A percentile compares a stretch with the other conserved stretches of the same genome.
phyloP scores from a whole-genome alignment of 2,797 vertebrate species.

The Coracias cyanogaster region DNA sequence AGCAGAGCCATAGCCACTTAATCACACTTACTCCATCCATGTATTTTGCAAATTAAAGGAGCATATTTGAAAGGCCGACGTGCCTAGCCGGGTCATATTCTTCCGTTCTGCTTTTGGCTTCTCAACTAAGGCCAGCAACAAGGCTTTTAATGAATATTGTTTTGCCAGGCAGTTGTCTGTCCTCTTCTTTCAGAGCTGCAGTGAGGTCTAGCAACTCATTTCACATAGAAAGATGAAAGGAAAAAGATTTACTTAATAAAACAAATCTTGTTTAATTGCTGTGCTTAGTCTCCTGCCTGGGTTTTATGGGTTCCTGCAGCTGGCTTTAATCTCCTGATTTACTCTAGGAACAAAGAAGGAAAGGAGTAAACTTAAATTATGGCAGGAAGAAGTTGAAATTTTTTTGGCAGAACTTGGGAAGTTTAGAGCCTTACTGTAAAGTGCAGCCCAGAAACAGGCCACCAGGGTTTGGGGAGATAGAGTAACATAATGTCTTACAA shows the following conservation, averaged over 20 bases:
- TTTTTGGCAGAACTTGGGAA: neutral
- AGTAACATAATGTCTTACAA: neutral
- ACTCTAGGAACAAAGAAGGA: conserved; percentile 40
- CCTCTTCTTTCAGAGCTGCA: neutral
- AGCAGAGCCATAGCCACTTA: neutral
- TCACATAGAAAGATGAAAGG: conserved; percentile 32
- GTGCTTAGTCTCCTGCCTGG: conserved; percentile 34
- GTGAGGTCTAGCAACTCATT: neutral
- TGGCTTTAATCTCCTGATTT: conserved; percentile 56
- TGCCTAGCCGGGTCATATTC: neutral
- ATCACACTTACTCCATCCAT: fast-evolving
- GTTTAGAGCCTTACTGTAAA: neutral
- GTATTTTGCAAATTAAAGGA: neutral
- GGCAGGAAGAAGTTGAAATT: conserved; percentile 26
- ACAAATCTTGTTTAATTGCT: conserved; percentile 42
- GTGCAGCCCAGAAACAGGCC: neutral
- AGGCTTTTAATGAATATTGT: neutral
- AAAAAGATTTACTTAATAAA: conserved; percentile 19
- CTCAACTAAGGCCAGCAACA: neutral
- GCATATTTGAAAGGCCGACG: neutral
- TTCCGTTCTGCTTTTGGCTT: neutral
- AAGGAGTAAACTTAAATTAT: conserved; percentile 17
- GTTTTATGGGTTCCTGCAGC: conserved; percentile 49
- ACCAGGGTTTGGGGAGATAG: neutral
- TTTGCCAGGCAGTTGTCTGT: neutral